Percentiles rank a stretch among this genome's conserved stretches.
These are phyloP conservation scores for Drosophila flavopinicola DNA, from an alignment of 2,888 invertebrate genomes.

Conservation along the genomic window DNA sequence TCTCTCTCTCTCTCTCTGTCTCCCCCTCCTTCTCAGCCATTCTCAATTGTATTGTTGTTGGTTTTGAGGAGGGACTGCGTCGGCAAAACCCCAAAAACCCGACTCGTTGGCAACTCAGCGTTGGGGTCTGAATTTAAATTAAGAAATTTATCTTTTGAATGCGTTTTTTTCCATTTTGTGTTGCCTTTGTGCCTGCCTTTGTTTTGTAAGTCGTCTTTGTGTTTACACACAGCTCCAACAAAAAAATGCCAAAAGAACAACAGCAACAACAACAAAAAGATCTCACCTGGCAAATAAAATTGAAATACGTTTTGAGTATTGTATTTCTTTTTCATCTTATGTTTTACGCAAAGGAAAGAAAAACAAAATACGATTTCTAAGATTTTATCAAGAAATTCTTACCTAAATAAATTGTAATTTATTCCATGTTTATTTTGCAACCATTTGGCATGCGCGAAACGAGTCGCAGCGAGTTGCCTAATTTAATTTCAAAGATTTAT, in stretches of 20 bases:
- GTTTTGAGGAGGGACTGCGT: constrained; percentile 21
- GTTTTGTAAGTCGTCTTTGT: constrained; percentile 59
- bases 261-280: constrained; percentile 31
- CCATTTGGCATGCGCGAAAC: constrained; percentile 56
- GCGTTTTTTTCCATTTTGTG: constrained; percentile 46
- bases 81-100: constrained; percentile 50
- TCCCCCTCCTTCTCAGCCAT: not conserved
- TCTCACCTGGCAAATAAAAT: constrained; percentile 67
- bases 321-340: constrained; percentile 6
- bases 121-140: constrained; percentile 78
- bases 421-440: constrained; percentile 28
- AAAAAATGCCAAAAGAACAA: constrained; percentile 5
- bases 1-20: not conserved
- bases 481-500: constrained; percentile 58
- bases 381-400: constrained; percentile 33
- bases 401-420: constrained; percentile 42
- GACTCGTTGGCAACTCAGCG: constrained; percentile 54
- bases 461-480: constrained; percentile 52
- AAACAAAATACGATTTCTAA: constrained; percentile 26
- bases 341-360: constrained; percentile 17
- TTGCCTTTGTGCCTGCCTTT: constrained; percentile 48
- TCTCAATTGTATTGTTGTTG: not conserved
- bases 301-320: constrained; percentile 58
- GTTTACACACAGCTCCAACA: constrained; percentile 25
- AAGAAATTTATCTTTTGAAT: constrained; percentile 80